phyloP scores from a whole-genome alignment of 92 coral and sea anemone genomes.

The Galaxea fascicularis region DNA sequence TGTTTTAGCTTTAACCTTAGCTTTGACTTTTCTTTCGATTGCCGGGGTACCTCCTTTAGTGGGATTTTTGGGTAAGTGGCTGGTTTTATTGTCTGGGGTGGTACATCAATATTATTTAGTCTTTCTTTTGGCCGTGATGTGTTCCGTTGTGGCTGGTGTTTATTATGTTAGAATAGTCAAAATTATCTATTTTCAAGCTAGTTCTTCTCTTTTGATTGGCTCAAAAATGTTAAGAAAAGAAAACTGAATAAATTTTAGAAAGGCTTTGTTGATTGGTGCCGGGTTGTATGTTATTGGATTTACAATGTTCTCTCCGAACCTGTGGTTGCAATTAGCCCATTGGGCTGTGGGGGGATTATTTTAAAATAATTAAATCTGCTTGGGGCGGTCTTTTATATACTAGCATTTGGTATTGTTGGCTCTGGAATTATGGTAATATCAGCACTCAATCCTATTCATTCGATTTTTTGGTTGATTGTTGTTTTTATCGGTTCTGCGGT shows the following conservation, averaged over 20 bases:
- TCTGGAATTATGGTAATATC: constrained; percentile 88
- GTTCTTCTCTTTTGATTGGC: constrained; percentile 74
- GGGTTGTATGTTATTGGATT: constrained; percentile 77
- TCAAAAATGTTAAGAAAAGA: constrained; percentile 68
- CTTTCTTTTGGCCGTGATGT: constrained; percentile 80
- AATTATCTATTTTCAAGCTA: constrained; percentile 81
- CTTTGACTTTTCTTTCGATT: constrained; percentile 77
- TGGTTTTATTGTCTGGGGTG: constrained; percentile 77
- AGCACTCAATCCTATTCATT: constrained; percentile 82
- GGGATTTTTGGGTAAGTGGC: constrained; percentile 88
- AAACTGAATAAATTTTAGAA: constrained; percentile 76
- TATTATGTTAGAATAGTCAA: constrained; percentile 88
- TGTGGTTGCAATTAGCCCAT: constrained; percentile 71
- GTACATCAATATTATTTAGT: constrained; percentile 69
- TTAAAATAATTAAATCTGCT: constrained; percentile 45
- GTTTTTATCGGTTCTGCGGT: constrained; percentile 82
- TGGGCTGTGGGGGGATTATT: constrained; percentile 78
- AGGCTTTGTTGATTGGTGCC: constrained; percentile 78
- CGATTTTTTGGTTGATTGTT: constrained; percentile 82
- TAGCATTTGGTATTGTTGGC: constrained; percentile 42
- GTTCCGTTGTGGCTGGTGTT: constrained; percentile 86
- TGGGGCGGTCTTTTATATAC: constrained; percentile 20
- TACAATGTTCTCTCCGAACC: constrained; percentile 71
- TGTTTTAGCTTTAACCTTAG: constrained; percentile 77
- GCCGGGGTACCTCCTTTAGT: constrained; percentile 90